Evolutionary conservation across 2,113 vertebrate species (phyloP), one percentile per base, ranked within the genome.

Genomic region (Burhinus bistriatus): DNA sequence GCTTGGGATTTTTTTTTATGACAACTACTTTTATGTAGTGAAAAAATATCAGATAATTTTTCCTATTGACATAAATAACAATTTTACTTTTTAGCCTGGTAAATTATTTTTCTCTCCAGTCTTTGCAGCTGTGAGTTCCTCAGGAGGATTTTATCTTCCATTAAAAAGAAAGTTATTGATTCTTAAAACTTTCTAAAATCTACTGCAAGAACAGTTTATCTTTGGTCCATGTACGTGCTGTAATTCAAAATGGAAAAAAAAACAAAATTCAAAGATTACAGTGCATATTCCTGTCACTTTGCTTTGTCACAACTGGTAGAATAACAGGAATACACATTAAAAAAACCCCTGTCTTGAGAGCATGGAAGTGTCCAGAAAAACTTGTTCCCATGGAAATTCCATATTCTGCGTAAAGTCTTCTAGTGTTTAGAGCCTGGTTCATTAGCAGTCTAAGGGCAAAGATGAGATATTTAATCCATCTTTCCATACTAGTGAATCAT

Each of bases 401-500:
- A 15, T 85, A 66, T 87, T 92, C 23, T 84, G 15, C 2, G 3
- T 51, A 44, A 89, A 87, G 38, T 76, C 21, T 81, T 89, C 83
- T 84, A 22, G 44, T 68, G 32, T 93, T 93, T 91, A 96, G 73
- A 95, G 18, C 75, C 72, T 92, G 90, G 70, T 93, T 96, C 71
- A 83, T 84, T 94, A 96, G 68, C n/a, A 95, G 73, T 85, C 83
- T 87, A 26, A 70, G 54, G 84, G 57, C 65, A 91, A 93, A 96
- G 75, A 83, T 65, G 71, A 96, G 61, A 40, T 91, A 86, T 84
- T 97, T 96, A 96, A 96, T 93, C 20, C 22, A 57, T 86, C 84
- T 68, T 97, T 94, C 44, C 66, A 26, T 96, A 96, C 87, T 23
- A 89, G 54, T 70, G 87, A 96, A 93, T 96, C 79, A 92, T 70